Percentiles rank a stretch among this genome's conserved stretches.
These are phyloP conservation scores for Drosophila malerkotliana DNA, from an alignment of 1,140 invertebrate species.

Conservation along the genomic window DNA sequence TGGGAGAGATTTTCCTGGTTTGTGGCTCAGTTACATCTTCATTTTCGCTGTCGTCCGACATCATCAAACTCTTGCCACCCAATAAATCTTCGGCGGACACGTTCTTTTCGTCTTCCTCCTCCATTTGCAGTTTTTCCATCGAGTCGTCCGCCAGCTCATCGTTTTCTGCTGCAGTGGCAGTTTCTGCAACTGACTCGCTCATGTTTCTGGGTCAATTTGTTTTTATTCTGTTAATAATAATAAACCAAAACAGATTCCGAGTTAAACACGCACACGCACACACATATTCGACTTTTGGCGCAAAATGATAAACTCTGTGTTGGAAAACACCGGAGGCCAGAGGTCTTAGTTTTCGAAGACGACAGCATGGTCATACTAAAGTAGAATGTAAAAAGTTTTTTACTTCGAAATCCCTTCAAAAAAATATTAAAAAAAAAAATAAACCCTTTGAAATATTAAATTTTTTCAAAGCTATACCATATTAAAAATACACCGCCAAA, in stretches of 20 bases:
- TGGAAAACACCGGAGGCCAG: neutral
- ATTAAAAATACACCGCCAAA: too few species aligned
- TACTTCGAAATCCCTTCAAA: too few species aligned
- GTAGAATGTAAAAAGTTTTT: neutral
- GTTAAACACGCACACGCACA: conserved; percentile 54
- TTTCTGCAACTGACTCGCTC: conserved; percentile 63
- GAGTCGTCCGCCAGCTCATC: conserved; percentile 54
- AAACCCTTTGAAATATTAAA: too few species aligned
- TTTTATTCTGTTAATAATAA: conserved; percentile 27
- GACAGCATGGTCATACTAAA: neutral
- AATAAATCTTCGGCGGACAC: conserved; percentile 70
- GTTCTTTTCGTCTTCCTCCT: conserved; percentile 73
- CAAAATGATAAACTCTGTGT: conserved; percentile 25
- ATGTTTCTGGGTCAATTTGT: conserved; percentile 63
- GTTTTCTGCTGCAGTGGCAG: conserved; percentile 57
- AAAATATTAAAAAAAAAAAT: too few species aligned
- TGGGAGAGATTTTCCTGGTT: conserved; percentile 25
- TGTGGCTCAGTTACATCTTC: conserved; percentile 25
- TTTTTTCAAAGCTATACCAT: too few species aligned
- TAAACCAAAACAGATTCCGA: conserved; percentile 46
- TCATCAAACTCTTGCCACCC: conserved; percentile 63
- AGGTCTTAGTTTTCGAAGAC: neutral
- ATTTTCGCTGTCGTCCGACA: conserved; percentile 75
- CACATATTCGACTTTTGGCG: conserved; percentile 58
- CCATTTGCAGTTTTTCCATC: conserved; percentile 68